A percentile compares a stretch with the other conserved stretches of the same genome.
Evolutionary conservation across 2,888 invertebrate species (phyloP).

Genomic region (Panopea generosa): DNA sequence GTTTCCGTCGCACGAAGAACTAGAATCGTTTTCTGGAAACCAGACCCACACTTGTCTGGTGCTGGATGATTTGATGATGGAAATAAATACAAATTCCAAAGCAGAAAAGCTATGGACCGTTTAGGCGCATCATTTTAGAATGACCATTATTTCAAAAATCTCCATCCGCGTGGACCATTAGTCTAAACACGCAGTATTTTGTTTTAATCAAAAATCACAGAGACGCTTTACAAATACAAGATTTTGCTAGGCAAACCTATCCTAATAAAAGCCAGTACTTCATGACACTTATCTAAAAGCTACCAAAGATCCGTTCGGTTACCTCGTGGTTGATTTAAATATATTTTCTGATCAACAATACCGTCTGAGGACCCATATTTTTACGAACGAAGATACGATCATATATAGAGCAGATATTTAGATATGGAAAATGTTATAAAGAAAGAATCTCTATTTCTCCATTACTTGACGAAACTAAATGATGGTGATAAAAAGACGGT

Average conservation of each 20-base stretch:
- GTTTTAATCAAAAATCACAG: not conserved
- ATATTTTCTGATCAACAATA: not conserved
- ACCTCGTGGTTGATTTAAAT: conserved; percentile 15
- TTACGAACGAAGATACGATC: conserved; percentile 28
- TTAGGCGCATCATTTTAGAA: not conserved
- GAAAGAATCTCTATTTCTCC: conserved; percentile 22
- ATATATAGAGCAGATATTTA: conserved; percentile 1
- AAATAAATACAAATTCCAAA: not conserved
- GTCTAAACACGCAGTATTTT: not conserved
- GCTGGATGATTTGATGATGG: not conserved
- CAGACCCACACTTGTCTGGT: not conserved
- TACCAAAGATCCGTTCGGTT: not conserved
- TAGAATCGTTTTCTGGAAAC: not conserved
- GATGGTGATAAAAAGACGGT: conserved; percentile 9
- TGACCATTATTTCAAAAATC: conserved; percentile 1
- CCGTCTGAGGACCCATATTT: conserved; percentile 25
- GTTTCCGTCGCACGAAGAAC: not conserved
- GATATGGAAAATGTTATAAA: conserved; percentile 3
- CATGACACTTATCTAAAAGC: conserved; percentile 4
- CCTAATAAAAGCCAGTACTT: conserved; percentile 12
- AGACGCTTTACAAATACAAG: conserved; percentile 6
- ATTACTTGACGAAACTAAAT: conserved; percentile 4
- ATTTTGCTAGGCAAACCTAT: conserved; percentile 14
- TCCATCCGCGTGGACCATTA: not conserved
- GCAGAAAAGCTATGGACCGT: not conserved